These are phyloP conservation scores for Choristoneura rosaceana DNA, from an alignment of 2,888 invertebrate genomes.

Conservation along the genomic window DNA sequence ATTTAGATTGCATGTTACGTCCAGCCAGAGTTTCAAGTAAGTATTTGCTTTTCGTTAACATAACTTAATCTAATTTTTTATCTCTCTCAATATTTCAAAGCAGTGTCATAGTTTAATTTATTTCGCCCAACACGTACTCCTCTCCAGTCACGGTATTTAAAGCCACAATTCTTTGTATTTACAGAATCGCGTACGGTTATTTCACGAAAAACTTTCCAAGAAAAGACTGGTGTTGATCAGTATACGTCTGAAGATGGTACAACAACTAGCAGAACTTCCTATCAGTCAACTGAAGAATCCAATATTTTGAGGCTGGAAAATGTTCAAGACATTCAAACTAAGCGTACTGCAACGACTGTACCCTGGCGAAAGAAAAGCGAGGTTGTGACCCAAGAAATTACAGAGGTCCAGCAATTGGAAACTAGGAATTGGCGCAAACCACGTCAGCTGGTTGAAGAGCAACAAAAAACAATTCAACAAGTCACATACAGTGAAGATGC, in stretches of 20 bases:
- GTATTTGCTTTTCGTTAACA: slow-evolving; percentile 22
- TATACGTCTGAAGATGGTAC: slow-evolving; percentile 50
- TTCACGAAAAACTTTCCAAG: slow-evolving; percentile 59
- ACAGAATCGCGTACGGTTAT: slow-evolving; percentile 66
- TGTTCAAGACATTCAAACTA: slow-evolving; percentile 64
- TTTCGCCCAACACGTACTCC: not conserved
- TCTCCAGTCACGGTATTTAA: not conserved
- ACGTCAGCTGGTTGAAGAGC: slow-evolving; percentile 44
- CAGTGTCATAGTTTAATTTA: not conserved
- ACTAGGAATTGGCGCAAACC: slow-evolving; percentile 59
- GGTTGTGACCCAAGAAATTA: slow-evolving; percentile 44
- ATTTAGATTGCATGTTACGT: slow-evolving; percentile 6
- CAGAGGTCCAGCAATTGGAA: slow-evolving; percentile 52
- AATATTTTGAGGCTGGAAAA: slow-evolving; percentile 70
- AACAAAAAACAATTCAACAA: slow-evolving; percentile 43
- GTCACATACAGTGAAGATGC: slow-evolving; percentile 49
- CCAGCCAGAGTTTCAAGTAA: slow-evolving; percentile 5
- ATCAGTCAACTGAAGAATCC: slow-evolving; percentile 72
- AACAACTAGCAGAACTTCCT: slow-evolving; percentile 56
- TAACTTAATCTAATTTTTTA: not conserved
- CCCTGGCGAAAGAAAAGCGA: slow-evolving; percentile 71
- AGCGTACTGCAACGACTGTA: slow-evolving; percentile 55
- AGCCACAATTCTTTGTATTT: slow-evolving; percentile 48
- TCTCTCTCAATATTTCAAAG: not conserved
- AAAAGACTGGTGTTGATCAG: slow-evolving; percentile 60